These are phyloP conservation scores for Pemphredon lugubris DNA, from an alignment of 2,888 invertebrate genomes.

Conservation along the genomic window DNA sequence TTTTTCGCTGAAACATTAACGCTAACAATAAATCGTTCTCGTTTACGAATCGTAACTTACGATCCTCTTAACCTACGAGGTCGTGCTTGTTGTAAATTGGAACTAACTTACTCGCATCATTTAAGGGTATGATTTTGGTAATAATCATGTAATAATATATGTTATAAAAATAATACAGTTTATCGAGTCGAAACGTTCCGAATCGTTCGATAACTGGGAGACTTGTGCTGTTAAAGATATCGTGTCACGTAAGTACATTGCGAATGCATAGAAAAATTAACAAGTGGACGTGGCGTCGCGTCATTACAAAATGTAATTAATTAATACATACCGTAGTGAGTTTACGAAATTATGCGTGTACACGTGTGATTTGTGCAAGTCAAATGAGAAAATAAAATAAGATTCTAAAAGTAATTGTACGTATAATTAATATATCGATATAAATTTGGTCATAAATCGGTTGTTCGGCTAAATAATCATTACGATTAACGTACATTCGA, in stretches of 20 bases:
- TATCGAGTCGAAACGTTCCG: conserved; percentile 20
- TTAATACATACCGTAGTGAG: too few relatives aligned
- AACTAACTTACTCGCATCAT: conserved; percentile 10
- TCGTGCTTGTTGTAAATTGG: conserved; percentile 11
- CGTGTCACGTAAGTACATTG: too few relatives aligned
- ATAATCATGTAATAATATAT: conserved; percentile 10
- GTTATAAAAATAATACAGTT: conserved; percentile 37
- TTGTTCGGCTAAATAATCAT: conserved; percentile 7
- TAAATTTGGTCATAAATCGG: too few relatives aligned
- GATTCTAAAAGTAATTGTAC: too few relatives aligned
- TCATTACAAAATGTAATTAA: too few relatives aligned
- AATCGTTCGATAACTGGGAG: conserved; percentile 4
- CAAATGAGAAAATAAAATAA: too few relatives aligned
- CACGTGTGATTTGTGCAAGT: too few relatives aligned
- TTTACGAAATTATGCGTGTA: conserved; percentile 3
- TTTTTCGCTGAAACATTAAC: conserved; percentile 1
- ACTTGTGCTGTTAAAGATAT: too few relatives aligned
- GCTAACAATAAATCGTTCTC: background rate
- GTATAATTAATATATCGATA: too few relatives aligned
- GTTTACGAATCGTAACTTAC: background rate
- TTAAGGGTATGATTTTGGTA: conserved; percentile 1
- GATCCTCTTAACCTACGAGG: background rate
- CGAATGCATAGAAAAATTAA: too few relatives aligned
- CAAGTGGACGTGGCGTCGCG: too few relatives aligned
- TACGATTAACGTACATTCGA: conserved; percentile 1